phyloP scores from a whole-genome alignment of 53 echinoderm and acorn worm species.

The Henricia sp. region DNA sequence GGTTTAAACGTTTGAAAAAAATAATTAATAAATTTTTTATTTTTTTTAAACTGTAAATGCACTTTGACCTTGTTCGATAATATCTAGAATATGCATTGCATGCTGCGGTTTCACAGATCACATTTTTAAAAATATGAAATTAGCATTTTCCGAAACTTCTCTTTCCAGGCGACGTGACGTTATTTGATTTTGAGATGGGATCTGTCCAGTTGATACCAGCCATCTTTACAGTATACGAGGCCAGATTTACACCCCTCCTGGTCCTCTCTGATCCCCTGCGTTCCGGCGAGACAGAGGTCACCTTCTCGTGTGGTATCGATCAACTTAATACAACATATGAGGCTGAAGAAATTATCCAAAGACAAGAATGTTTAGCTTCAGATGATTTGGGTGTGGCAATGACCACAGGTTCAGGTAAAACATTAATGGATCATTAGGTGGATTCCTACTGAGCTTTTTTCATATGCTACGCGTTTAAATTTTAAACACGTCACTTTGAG shows the following conservation, averaged over 20 bases:
- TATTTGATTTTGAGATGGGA: constrained; percentile 69
- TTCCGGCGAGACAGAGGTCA: constrained; percentile 68
- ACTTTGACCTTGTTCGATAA: too few species aligned
- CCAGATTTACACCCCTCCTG: constrained; percentile 63
- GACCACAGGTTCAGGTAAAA: constrained; percentile 31
- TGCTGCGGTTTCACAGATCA: too few species aligned
- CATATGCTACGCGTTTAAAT: too few species aligned
- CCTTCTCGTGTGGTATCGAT: constrained; percentile 65
- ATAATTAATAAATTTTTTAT: too few species aligned
- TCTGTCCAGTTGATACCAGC: constrained; percentile 76
- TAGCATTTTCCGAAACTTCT: too few species aligned
- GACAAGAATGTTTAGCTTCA: constrained; percentile 65
- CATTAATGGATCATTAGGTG: too few species aligned
- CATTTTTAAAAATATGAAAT: too few species aligned
- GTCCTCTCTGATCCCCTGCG: constrained; percentile 54
- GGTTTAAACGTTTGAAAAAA: too few species aligned
- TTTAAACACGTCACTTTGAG: too few species aligned
- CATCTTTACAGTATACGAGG: constrained; percentile 47
- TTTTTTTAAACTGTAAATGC: too few species aligned
- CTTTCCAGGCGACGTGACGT: constrained; percentile 37
- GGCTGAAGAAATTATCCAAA: constrained; percentile 56
- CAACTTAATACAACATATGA: constrained; percentile 60
- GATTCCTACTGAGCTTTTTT: too few species aligned
- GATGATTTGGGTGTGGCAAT: constrained; percentile 32
- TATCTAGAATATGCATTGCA: too few species aligned